Conservation (phyloP, 2,113 vertebrate genomes). For the Symphodus melops region DNA sequence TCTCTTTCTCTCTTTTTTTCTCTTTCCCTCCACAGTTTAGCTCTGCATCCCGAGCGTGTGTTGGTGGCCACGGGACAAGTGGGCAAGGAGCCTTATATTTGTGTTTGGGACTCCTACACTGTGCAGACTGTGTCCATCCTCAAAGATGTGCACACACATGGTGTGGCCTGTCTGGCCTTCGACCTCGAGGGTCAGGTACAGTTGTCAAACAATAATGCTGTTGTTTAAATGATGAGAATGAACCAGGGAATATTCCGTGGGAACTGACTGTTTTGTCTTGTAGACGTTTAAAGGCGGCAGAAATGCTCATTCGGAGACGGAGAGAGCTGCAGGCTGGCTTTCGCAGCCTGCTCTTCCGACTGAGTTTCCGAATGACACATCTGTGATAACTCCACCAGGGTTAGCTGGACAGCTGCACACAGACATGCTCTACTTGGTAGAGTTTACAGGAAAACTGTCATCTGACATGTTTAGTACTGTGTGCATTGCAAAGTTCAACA, state of each 20-base stretch:
- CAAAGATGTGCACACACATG: constrained; percentile 95
- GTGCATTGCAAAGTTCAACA: constrained; percentile 28
- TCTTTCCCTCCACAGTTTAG: constrained; percentile 85
- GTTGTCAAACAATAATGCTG: not conserved
- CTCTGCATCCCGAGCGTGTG: constrained; percentile 94
- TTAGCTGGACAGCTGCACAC: constrained; percentile 57
- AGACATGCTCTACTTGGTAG: constrained; percentile 38
- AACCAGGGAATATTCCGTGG: not conserved
- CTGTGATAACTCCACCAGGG: constrained; percentile 55
- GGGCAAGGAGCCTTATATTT: constrained; percentile 97
- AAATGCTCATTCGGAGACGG: constrained; percentile 10
- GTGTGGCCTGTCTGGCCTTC: constrained; percentile 96
- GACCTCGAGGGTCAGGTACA: constrained; percentile 96
- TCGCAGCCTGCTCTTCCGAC: constrained; percentile 3
- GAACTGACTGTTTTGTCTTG: not conserved
- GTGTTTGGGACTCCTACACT: constrained; percentile 97
- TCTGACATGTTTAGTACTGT: constrained; percentile 12
- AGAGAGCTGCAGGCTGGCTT: constrained; percentile 17
- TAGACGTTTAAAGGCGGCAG: not conserved
- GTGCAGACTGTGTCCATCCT: constrained; percentile 95
- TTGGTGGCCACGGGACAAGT: constrained; percentile 98
- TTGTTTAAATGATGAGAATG: constrained; percentile 1
- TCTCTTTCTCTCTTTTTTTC: constrained; percentile 5
- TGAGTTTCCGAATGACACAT: constrained; percentile 55
- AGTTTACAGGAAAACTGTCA: constrained; percentile 42